Conservation (phyloP, 2,888 invertebrate species). For the Noctuana brunneofusca region DNA sequence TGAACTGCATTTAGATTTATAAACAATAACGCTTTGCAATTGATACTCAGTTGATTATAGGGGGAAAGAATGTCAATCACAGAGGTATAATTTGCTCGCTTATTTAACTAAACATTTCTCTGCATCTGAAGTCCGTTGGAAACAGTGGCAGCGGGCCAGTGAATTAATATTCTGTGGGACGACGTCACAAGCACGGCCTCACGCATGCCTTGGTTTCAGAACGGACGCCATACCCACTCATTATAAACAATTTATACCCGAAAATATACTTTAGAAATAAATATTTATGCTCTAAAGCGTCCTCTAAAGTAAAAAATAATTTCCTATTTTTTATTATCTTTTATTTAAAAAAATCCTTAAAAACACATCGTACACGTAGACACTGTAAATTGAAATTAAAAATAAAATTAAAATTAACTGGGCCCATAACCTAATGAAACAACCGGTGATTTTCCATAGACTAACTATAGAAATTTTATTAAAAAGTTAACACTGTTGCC, state of each 20-base stretch:
- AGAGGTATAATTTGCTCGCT: conserved; percentile 47
- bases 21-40: too few relatives aligned
- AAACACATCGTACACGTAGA: too few relatives aligned
- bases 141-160: conserved; percentile 42
- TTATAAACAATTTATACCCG: conserved; percentile 46
- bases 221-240: conserved; percentile 54
- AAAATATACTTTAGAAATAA: background rate
- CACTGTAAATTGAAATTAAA: too few relatives aligned
- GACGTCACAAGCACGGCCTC: conserved; percentile 56
- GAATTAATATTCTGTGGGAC: conserved; percentile 68
- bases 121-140: conserved; percentile 58
- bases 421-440: too few relatives aligned
- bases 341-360: too few relatives aligned
- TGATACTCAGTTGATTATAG: background rate
- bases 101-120: conserved; percentile 46
- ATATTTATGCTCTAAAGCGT: conserved; percentile 12
- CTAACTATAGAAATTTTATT: too few relatives aligned
- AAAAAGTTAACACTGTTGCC: too few relatives aligned
- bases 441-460: too few relatives aligned
- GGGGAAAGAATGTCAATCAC: conserved; percentile 41
- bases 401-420: too few relatives aligned
- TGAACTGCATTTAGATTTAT: too few relatives aligned
- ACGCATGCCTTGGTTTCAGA: conserved; percentile 68
- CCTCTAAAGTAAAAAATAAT: background rate
- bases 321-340: background rate